Evolutionary conservation across 2,888 invertebrate species (phyloP), one percentile per base, ranked within the genome.

Genomic region (Caenorhabditis becei): DNA sequence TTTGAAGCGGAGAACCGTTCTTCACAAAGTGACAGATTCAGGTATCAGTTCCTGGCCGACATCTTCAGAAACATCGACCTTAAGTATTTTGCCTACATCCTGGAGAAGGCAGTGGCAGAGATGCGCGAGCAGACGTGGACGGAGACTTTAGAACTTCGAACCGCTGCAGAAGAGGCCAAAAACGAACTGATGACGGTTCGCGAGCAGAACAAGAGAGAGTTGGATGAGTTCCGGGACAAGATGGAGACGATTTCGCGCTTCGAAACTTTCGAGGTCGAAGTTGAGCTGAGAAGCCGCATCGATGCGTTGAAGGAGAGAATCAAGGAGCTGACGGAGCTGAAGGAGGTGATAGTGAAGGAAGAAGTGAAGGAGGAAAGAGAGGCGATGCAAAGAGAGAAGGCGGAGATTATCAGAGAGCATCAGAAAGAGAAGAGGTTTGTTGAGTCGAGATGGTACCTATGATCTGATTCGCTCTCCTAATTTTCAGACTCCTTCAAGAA

Each of bases 1-100:
- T 37, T 1, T 2, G 16, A 26, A n/a, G 10, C n/a, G n/a, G 20
- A 37, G 5, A 16, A 18, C 20, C 4, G n/a, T 5, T 14, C 26
- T 2, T 28, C 51, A 61, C 24, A 37, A 53, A 37, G 18, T 5
- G 16, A 23, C 41, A 71, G 61, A 41, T 71, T 63, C 54, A 71
- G 71, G 62, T 54, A 63, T 14, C 71, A 71, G 23, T 63, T 71
- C 47, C 62, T 71, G 16, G 51, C 53, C 23, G 71, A 71, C 18
- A 20, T 41, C 28, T 71, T 71, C 71, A 71, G 63, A 16, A n/a
- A 47, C 23, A 47, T 35, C 53, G 56, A 71, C 47, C 47, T 63
- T 1, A 20, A 47, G 2, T 35, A 56, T 7, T 54, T 71, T 2
- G 62, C 62, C 1, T 62, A 44, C 23, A 44, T 62, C 44, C 62